Conservation (phyloP, 2,113 vertebrate species). For the Epinephelus fuscoguttatus region DNA sequence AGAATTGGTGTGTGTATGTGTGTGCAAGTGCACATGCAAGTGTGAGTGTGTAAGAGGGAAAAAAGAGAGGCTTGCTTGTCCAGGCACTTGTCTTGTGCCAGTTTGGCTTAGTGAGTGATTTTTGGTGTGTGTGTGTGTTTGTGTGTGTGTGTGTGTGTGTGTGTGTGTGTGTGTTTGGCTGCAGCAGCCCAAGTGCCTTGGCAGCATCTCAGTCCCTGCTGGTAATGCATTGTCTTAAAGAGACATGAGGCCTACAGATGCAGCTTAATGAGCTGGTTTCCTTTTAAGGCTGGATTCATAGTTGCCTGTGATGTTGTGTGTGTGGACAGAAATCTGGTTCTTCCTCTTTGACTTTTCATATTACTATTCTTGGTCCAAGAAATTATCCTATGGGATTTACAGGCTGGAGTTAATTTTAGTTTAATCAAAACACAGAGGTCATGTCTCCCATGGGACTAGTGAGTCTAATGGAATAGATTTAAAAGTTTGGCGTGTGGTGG, state of each 20-base stretch:
- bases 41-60: background rate
- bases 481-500: background rate
- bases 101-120: slow-evolving; percentile 62
- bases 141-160: slow-evolving; percentile 54
- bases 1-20: slow-evolving; percentile 1
- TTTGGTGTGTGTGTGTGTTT: slow-evolving; percentile 50
- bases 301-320: slow-evolving; percentile 5
- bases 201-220: slow-evolving; percentile 72
- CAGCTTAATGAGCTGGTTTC: slow-evolving; percentile 39
- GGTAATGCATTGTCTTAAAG: slow-evolving; percentile 73
- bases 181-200: slow-evolving; percentile 75
- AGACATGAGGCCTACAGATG: slow-evolving; percentile 67
- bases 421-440: background rate
- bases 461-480: slow-evolving; percentile 1
- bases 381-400: background rate
- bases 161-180: slow-evolving; percentile 66
- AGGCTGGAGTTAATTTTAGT: slow-evolving; percentile 1
- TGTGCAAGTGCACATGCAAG: background rate
- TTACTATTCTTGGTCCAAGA: background rate
- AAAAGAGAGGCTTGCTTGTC: slow-evolving; percentile 36
- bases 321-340: slow-evolving; percentile 22
- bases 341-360: slow-evolving; percentile 16
- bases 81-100: slow-evolving; percentile 70
- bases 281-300: slow-evolving; percentile 32
- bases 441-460: background rate